Percentiles rank a stretch among this genome's conserved stretches.
phyloP scores from a whole-genome alignment of 2,888 invertebrate species.

The Eristalinus aeneus region DNA sequence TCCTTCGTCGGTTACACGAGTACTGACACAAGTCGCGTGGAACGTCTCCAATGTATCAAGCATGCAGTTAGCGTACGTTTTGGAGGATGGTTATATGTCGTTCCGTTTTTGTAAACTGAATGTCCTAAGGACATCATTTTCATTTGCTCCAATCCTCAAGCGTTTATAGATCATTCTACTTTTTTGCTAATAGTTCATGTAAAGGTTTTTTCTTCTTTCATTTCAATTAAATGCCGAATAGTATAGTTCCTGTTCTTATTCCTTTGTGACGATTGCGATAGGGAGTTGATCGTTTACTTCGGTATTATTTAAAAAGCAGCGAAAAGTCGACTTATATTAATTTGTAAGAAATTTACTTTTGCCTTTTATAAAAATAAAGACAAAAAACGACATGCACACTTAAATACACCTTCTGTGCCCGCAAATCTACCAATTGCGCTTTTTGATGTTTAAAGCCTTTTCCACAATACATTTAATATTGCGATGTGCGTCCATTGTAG shows the following conservation, averaged over 20 bases:
- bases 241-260: slow-evolving; percentile 21
- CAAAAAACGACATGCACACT: too few relatives aligned
- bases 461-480: too few relatives aligned
- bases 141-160: slow-evolving; percentile 49
- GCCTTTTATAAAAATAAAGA: too few relatives aligned
- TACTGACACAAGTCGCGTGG: slow-evolving; percentile 42
- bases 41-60: slow-evolving; percentile 43
- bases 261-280: neutral
- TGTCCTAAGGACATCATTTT: slow-evolving; percentile 54
- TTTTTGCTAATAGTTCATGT: slow-evolving; percentile 45
- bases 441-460: too few relatives aligned
- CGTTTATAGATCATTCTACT: slow-evolving; percentile 40
- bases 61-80: slow-evolving; percentile 25
- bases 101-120: slow-evolving; percentile 38
- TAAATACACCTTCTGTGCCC: too few relatives aligned
- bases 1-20: slow-evolving; percentile 64
- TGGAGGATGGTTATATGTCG: slow-evolving; percentile 22
- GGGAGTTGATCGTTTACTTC: neutral
- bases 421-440: too few relatives aligned
- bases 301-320: neutral
- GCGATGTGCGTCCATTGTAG: too few relatives aligned
- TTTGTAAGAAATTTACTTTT: too few relatives aligned
- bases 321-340: too few relatives aligned
- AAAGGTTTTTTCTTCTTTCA: neutral
- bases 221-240: neutral